Percentiles rank a stretch among this genome's conserved stretches.
phyloP scores from a whole-genome alignment of 2,888 invertebrate species.

The Brenthis hecate region DNA sequence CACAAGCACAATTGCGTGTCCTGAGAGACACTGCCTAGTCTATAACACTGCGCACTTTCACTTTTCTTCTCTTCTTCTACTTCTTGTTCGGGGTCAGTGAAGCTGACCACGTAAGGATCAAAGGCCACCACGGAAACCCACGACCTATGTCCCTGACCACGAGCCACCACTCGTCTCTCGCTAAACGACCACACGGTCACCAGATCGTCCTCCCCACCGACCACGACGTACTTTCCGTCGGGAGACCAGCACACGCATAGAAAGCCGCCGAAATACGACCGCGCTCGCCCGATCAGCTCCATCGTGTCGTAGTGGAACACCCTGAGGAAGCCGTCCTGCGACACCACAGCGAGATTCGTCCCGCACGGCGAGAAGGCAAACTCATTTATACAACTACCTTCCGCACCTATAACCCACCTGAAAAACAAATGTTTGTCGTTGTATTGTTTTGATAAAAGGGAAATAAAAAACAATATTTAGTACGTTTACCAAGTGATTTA shows the following conservation, averaged over 20 bases:
- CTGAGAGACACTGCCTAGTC: conserved; percentile 97
- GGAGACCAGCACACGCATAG: conserved; percentile 99
- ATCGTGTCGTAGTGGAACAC: conserved; percentile 98
- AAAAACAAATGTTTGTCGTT: not conserved
- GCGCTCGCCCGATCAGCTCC: conserved; percentile 96
- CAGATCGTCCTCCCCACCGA: conserved; percentile 99
- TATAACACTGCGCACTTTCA: conserved; percentile 85
- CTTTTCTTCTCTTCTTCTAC: conserved; percentile 65
- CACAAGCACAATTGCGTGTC: conserved; percentile 99
- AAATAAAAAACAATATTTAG: no score
- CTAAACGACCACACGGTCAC: conserved; percentile 98
- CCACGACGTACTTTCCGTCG: conserved; percentile 96
- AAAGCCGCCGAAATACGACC: conserved; percentile 99
- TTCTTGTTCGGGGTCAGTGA: conserved; percentile 85
- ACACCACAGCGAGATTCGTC: conserved; percentile 95
- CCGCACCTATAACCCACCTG: conserved; percentile 92
- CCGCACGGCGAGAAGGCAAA: conserved; percentile 98
- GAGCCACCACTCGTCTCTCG: conserved; percentile 96
- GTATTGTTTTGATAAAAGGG: no score
- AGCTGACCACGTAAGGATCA: conserved; percentile 91
- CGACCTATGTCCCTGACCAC: conserved; percentile 98
- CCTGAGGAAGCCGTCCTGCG: conserved; percentile 96
- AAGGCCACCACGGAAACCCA: conserved; percentile 99
- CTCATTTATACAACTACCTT: conserved; percentile 94
- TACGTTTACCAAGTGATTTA: no score